A percentile compares a stretch with the other conserved stretches of the same genome.
Conservation (phyloP, 1,140 invertebrate genomes). For the Diachasmimorpha longicaudata region DNA sequence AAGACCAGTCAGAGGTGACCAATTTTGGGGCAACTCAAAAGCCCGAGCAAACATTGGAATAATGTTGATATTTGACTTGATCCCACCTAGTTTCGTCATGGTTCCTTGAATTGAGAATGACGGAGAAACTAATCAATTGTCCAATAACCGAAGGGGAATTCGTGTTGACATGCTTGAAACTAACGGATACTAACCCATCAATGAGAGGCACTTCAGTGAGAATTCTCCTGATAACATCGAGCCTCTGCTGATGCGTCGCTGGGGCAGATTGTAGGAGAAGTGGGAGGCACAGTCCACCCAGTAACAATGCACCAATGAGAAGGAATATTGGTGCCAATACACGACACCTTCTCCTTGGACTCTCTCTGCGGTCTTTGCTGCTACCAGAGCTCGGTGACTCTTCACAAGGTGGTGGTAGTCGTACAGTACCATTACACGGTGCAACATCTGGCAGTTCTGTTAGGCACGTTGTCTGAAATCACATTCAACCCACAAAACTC, state of each 20-base stretch:
- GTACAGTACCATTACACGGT: slow-evolving; percentile 60
- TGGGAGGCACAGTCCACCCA: slow-evolving; percentile 62
- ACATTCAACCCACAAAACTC: slow-evolving; percentile 24
- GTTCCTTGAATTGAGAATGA: background rate
- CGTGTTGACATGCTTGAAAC: background rate
- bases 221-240: slow-evolving; percentile 65
- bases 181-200: slow-evolving; percentile 62
- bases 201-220: slow-evolving; percentile 69
- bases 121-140: background rate
- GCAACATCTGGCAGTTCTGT: slow-evolving; percentile 63
- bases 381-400: slow-evolving; percentile 58
- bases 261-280: slow-evolving; percentile 60
- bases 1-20: background rate
- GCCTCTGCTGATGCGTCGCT: slow-evolving; percentile 61
- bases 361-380: slow-evolving; percentile 56
- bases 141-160: background rate
- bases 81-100: background rate
- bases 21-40: background rate
- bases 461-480: slow-evolving; percentile 62
- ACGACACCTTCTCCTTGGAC: slow-evolving; percentile 56
- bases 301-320: slow-evolving; percentile 56
- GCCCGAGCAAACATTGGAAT: background rate
- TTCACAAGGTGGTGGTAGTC: slow-evolving; percentile 56
- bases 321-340: slow-evolving; percentile 57
- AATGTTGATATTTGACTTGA: background rate